Base-by-base conservation (phyloP, 2,797 vertebrate genomes). In the Anabacerthia variegaticeps region DNA sequence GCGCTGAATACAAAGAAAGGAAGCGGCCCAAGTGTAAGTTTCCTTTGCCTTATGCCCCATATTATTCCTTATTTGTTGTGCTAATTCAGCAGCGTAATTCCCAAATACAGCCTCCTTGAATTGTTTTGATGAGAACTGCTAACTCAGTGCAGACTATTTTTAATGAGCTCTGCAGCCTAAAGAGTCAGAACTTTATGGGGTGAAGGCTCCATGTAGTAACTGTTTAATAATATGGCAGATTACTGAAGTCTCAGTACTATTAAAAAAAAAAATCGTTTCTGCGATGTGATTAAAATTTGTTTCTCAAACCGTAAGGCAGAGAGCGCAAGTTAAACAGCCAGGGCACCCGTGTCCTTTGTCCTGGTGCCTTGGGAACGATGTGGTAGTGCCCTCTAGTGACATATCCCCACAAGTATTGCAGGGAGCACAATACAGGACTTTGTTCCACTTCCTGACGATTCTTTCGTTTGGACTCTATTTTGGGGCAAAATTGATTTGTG, bases 381-480 rank as follows among this genome's bases (percentile, higher is more conserved):
- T 98, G 98, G 98, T 91, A 98, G 98, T 98, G 98, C 98, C 98
- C 98, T 98, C 98, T 98, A 98, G 98, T 98, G 98, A 96, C 96
- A 97, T 94, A 97, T 97, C 88, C 67, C 73, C 37, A 96, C 97
- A 94, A 96, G 18, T 72, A 63, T 90, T 89, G 52, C 46, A 0
- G 0, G 23, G 30, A 80, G 51, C 66, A 78, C 92, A 92, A 75
- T 43, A 76, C 81, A 2, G 23, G 62, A 92, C 89, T 89, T 84
- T 71, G 89, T 92, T 95, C 89, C 89, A 8, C 39, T 83, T 85
- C 56, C 85, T 37, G 48, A 73, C 55, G 3, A 14, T 36, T 55
- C 78, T 75, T 85, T 52, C 59, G 44, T 89, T 90, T 52, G 59
- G 76, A 55, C 77, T 71, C 84, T 94, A 52, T 92, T 93, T 92